These are phyloP conservation scores for Acromyrmex heyeri DNA, from an alignment of 1,140 invertebrate genomes.

Conservation along the genomic window DNA sequence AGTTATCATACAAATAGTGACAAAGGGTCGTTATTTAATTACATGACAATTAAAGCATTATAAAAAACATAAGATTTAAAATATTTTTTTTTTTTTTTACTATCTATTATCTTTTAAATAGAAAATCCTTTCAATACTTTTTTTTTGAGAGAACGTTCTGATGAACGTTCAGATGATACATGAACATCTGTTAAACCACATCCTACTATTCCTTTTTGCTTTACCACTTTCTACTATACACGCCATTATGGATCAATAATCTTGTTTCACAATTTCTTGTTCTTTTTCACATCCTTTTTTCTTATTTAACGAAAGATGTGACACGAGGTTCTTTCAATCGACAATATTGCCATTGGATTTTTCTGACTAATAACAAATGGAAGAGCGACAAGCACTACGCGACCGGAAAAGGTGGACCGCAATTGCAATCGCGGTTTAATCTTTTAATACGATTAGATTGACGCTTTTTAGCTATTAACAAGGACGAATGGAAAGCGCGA, in stretches of 20 bases:
- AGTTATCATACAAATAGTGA: neutral
- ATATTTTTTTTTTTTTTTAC: neutral
- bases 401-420: constrained; percentile 25
- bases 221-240: constrained; percentile 29
- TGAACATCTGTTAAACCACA: constrained; percentile 30
- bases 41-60: neutral
- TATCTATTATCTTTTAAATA: constrained; percentile 1
- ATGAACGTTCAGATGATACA: constrained; percentile 20
- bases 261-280: constrained; percentile 52
- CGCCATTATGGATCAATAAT: constrained; percentile 51
- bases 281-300: constrained; percentile 9
- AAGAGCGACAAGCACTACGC: constrained; percentile 38
- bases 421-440: constrained; percentile 60
- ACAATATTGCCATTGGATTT: constrained; percentile 35
- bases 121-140: neutral
- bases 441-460: constrained; percentile 72
- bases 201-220: constrained; percentile 40
- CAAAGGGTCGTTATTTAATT: neutral
- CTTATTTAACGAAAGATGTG: constrained; percentile 38
- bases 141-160: neutral
- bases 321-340: constrained; percentile 10
- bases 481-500: neutral
- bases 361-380: constrained; percentile 59
- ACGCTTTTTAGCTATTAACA: constrained; percentile 49
- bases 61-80: constrained; percentile 9